These are phyloP conservation scores for Hymenopus coronatus DNA, from an alignment of 2,888 invertebrate genomes.

Conservation along the genomic window DNA sequence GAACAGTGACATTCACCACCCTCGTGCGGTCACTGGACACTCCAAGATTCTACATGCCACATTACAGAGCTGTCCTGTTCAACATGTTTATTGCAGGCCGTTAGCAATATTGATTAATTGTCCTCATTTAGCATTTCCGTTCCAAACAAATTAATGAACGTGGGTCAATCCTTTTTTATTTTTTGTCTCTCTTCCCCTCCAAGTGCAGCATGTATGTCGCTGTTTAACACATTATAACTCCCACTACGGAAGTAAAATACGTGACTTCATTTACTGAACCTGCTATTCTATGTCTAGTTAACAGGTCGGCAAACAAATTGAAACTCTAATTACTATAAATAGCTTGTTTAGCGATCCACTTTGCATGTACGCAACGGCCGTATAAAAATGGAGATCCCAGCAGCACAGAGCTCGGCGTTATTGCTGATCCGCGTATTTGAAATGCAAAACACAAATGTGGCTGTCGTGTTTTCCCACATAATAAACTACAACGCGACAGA, in stretches of 20 bases:
- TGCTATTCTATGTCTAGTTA: neutral
- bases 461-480: neutral
- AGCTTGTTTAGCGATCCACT: neutral
- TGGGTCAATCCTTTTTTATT: neutral
- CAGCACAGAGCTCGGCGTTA: neutral
- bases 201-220: neutral
- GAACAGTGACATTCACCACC: neutral
- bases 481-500: neutral
- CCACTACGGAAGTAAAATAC: neutral
- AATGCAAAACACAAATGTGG: neutral
- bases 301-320: neutral
- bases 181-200: neutral
- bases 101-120: neutral
- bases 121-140: neutral
- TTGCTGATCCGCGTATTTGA: neutral
- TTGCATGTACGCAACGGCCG: neutral
- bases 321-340: neutral
- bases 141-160: neutral
- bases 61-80: neutral
- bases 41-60: neutral
- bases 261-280: neutral
- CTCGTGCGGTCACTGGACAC: neutral
- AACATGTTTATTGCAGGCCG: neutral
- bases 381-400: neutral
- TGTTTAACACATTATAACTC: neutral